Conservation (phyloP, 2,797 vertebrate species). For the Pangasius djambal region DNA sequence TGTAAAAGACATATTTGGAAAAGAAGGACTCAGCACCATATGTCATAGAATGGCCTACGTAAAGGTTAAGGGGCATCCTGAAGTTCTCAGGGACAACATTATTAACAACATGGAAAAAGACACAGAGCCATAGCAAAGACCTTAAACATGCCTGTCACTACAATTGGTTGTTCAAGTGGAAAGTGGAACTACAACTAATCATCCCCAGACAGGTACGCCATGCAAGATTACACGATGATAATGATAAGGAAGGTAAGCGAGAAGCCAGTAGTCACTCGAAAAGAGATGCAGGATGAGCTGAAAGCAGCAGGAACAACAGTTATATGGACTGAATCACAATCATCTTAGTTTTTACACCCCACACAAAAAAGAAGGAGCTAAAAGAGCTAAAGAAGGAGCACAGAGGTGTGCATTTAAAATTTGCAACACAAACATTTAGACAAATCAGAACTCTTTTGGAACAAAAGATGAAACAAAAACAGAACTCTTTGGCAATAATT, state of each 20-base stretch:
- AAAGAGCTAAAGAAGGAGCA: background rate
- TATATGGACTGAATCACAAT: too few species aligned
- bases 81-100: background rate
- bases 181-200: background rate
- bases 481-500: too few species aligned
- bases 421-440: too few species aligned
- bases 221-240: background rate
- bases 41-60: background rate
- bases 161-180: background rate
- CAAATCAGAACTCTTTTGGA: too few species aligned
- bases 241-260: background rate
- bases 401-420: too few species aligned
- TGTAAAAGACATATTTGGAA: background rate
- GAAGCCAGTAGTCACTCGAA: background rate
- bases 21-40: background rate
- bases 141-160: too few species aligned
- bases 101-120: too few species aligned
- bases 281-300: background rate
- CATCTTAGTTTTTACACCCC: background rate
- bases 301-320: too few species aligned
- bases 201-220: background rate
- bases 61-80: background rate
- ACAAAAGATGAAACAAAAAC: too few species aligned
- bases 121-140: too few species aligned
- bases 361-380: background rate